Base-by-base conservation (phyloP, 2,888 invertebrate genomes). In the Apotomis betuletana region DNA sequence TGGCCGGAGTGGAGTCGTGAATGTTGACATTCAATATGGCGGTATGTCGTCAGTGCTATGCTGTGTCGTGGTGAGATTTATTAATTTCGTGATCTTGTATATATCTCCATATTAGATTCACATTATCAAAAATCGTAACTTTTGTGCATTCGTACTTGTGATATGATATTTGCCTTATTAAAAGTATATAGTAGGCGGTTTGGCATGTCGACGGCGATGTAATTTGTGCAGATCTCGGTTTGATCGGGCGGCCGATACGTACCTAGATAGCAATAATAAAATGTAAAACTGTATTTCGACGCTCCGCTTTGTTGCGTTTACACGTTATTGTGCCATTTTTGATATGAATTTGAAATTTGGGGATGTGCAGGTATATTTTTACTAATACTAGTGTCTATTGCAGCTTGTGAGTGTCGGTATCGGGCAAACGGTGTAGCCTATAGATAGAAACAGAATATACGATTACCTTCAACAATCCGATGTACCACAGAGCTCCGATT, bases 41-140 rank as follows among this genome's bases (percentile, higher is more conserved):
- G 97, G 97, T 96, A 96, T 97, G 97, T 97, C 96, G 96, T 96
- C 96, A 96, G 97, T 97, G 97, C 96, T 96, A 96, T 97, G 97
- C 97, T 97, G 97, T 97, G 97, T 97, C 97, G 97, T 97, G 97
- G 97, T 97, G 95, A 96, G 97, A 96, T 94, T 93, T 91, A 86
- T 83, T 89, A 85, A 89, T 86, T 90, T 86, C 79, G 81, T 87
- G 78, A 81, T 83, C 86, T 85, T 82, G 77, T 85, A 81, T 81
- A 80, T 80, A 83, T 78, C 81, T 84, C 86, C 86, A 84, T 87
- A 76, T 73, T 80, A 69, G 69, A 77, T 79, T 80, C 80, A 75
- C 70, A 78, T 77, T 73, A 73, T 75, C 76, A 79, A 81, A 83
- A 83, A 74, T 76, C 54, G 74, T 77, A 78, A 79, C 75, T 74